phyloP scores from a whole-genome alignment of 2,797 vertebrate genomes.

The Enteromius treurensis region DNA sequence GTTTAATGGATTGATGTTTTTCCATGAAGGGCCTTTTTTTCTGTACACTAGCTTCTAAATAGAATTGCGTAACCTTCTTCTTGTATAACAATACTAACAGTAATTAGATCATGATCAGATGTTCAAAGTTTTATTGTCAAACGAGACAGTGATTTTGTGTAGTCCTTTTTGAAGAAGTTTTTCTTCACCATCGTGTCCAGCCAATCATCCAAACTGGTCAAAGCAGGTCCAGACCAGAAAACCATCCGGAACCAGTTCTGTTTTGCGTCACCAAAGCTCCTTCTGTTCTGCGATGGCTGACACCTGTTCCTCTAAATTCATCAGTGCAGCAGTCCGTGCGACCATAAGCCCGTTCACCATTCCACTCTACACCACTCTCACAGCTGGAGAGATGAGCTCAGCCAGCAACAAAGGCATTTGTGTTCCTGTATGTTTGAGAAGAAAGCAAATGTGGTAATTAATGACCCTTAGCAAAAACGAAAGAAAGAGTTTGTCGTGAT shows the following conservation, averaged over 20 bases:
- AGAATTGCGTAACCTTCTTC: background rate
- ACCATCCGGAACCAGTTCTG: slow-evolving; percentile 49
- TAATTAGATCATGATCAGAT: background rate
- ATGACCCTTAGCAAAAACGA: slow-evolving; percentile 39
- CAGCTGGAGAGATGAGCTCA: slow-evolving; percentile 42
- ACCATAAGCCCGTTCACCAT: slow-evolving; percentile 44
- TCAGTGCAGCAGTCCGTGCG: slow-evolving; percentile 53
- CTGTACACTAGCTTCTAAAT: background rate
- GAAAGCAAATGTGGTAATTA: slow-evolving; percentile 55
- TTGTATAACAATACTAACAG: too few species aligned
- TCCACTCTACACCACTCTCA: slow-evolving; percentile 29
- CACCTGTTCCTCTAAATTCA: slow-evolving; percentile 55
- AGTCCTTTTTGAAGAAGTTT: background rate
- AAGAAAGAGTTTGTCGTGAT: slow-evolving; percentile 7
- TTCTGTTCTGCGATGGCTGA: slow-evolving; percentile 48
- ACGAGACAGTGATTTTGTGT: background rate
- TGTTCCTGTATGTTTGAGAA: slow-evolving; percentile 42
- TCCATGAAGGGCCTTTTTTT: background rate
- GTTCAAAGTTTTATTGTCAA: background rate
- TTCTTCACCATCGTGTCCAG: background rate
- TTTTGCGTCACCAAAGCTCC: slow-evolving; percentile 49
- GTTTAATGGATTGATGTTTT: background rate
- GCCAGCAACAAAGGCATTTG: slow-evolving; percentile 59
- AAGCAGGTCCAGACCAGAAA: slow-evolving; percentile 48
- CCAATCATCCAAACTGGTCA: slow-evolving; percentile 49